Base-by-base conservation (phyloP, 2,888 invertebrate species). In the Dicyrtoma fusca region DNA sequence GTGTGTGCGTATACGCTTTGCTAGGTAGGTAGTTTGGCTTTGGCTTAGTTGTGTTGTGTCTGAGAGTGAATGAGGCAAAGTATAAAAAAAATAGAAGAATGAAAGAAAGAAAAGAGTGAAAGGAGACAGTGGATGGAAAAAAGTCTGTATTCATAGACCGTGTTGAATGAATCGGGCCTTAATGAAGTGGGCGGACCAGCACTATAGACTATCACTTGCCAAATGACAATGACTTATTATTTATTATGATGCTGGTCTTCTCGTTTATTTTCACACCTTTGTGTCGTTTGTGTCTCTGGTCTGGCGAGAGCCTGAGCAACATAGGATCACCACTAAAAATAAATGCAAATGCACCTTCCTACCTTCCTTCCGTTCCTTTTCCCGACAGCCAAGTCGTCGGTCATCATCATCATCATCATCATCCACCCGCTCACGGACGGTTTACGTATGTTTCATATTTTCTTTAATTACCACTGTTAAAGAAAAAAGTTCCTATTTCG, bases 141-240 rank as follows among this genome's bases (percentile, higher is more conserved):
- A 61, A 69, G 61, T 51, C 61, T 59, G 59, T 25, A 64, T 69
- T 69, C 69, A 69, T 61, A 63, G 53, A n/a, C 61, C 34, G 51
- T 44, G 44, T 45, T 73, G 62, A 62, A 69, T 76, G 76, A 76
- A 76, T 76, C 69, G 75, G n/a, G 59, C 61, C 75, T 73, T 76
- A 76, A 76, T 76, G 76, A 76, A 76, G 76, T 71, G 55, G 76
- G 76, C 72, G 74, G 75, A 71, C 69, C 69, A 17, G 61, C 64
- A 72, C 69, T 69, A 64, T 73, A 70, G 71, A 71, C 74, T 74
- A 74, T 76, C 75, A 75, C 69, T 74, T 76, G 71, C 76, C 72
- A 78, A 78, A 78, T 77, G 77, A 78, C 78, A 78, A 78, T 75
- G 78, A 78, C 73, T 77, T 77, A 78, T 78, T 77, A 78, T 77